Percentiles rank a stretch among this genome's conserved stretches.
These are phyloP conservation scores for Bergia sp. DNA, from an alignment of 92 coral and sea anemone species.

Conservation along the genomic window DNA sequence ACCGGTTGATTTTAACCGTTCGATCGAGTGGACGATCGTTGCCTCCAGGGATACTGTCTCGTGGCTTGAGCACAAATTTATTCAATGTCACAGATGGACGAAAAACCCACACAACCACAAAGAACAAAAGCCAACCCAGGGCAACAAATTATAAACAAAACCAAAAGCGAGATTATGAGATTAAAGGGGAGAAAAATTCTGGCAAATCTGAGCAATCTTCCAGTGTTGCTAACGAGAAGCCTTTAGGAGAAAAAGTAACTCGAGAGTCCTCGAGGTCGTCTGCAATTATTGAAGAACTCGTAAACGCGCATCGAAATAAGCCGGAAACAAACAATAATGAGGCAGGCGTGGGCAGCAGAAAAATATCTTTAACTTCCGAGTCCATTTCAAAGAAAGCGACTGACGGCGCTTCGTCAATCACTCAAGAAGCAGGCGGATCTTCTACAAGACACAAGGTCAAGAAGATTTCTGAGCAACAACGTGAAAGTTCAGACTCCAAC, in stretches of 20 bases:
- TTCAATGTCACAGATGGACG: constrained; percentile 20
- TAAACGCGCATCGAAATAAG: constrained; percentile 55
- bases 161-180: constrained; percentile 15
- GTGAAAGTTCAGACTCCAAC: background rate
- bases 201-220: background rate
- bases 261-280: constrained; percentile 14
- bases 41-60: constrained; percentile 27
- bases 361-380: background rate
- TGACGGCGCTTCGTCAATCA: background rate
- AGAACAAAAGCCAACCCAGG: constrained; percentile 17
- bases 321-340: constrained; percentile 13
- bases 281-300: constrained; percentile 62
- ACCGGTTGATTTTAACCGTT: constrained; percentile 71
- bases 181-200: background rate
- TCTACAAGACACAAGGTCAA: background rate
- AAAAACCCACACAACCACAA: constrained; percentile 30
- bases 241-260: constrained; percentile 55
- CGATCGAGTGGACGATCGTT: constrained; percentile 22
- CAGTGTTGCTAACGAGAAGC: constrained; percentile 3
- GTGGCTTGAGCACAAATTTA: background rate
- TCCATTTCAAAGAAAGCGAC: background rate
- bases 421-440: background rate
- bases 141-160: constrained; percentile 42
- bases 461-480: background rate
- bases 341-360: background rate